Evolutionary conservation across 2,113 vertebrate species (phyloP).

Genomic region (Mobula hypostoma): DNA sequence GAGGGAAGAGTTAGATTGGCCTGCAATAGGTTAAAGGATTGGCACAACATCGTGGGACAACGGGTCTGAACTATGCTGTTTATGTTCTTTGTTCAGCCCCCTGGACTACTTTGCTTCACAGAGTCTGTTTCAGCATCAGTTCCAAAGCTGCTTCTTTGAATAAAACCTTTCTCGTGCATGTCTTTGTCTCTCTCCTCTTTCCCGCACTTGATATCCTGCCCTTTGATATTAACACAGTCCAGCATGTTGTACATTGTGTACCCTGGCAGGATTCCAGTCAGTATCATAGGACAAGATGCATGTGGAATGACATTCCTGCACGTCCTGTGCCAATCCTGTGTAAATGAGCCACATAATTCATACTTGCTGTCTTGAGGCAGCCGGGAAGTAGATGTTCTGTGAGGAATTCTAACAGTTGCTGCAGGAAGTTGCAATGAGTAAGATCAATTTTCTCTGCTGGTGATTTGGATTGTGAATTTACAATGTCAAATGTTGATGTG

Average conservation of each 20-base stretch:
- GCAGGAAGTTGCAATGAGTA: no score
- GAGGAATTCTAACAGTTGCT: no score
- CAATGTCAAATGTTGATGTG: no score
- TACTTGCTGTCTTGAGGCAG: no score
- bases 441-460: not conserved
- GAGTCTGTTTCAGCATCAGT: not conserved
- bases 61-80: no score
- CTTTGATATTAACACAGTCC: not conserved
- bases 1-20: no score
- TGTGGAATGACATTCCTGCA: not conserved
- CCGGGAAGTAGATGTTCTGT: no score
- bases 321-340: not conserved
- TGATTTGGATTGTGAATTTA: not conserved
- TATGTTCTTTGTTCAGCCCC: not conserved
- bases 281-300: not conserved
- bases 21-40: no score
- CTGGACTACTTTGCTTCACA: not conserved
- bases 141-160: not conserved
- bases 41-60: no score
- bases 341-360: no score
- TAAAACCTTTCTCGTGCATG: not conserved
- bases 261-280: not conserved
- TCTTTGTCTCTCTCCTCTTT: not conserved
- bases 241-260: not conserved
- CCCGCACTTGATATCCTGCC: not conserved